Base-by-base conservation (phyloP, 1,140 invertebrate species). In the Anoplolepis gracilipes region DNA sequence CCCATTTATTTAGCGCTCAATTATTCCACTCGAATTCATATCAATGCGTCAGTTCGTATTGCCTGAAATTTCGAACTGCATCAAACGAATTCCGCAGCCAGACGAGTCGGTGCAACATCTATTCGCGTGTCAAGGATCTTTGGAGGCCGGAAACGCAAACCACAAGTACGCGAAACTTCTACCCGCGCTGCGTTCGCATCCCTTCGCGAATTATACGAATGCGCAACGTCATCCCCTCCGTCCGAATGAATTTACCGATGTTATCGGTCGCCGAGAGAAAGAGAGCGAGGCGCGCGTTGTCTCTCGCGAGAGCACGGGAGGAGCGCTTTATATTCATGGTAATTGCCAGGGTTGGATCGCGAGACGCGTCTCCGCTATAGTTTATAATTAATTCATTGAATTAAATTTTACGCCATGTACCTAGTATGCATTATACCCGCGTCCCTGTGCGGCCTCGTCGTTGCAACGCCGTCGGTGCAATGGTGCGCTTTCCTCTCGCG, bases 301-400 rank as follows among this genome's bases (percentile, higher is more conserved):
- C 46, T 77, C 67, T 77, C 67, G 59, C 49, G 67, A 91, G 86
- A 86, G 73, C 10, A 55, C 57, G 67, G 62, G 65, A 70, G 59
- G 19, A 59, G 73, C 61, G 70, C 28, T 88, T 92, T 87, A 90
- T 91, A 92, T 92, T 90, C 90, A 90, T 92, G 85, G 88, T 91
- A 90, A 91, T 89, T 92, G 86, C 46, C 84, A 46, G 69, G 49
- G 70, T 70, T 72, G 81, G 57, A 69, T 13, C 53, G 61, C 70
- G 90, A 79, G 70, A 87, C 77, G 64, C 28, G 79, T 86, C 46
- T 49, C 85, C 72, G 76, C 76, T 85, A 28, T 85, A 90, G 87
- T 92, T 91, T 92, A 89, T 92, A 92, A 92, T 92, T 92, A 92
- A 92, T 92, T 92, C 92, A 92, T 91, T 88, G 89, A 84, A 92